Evolutionary conservation across 2,113 vertebrate genomes (phyloP), one percentile per base, ranked within the genome.

Genomic region (Coryphaenoides rupestris): DNA sequence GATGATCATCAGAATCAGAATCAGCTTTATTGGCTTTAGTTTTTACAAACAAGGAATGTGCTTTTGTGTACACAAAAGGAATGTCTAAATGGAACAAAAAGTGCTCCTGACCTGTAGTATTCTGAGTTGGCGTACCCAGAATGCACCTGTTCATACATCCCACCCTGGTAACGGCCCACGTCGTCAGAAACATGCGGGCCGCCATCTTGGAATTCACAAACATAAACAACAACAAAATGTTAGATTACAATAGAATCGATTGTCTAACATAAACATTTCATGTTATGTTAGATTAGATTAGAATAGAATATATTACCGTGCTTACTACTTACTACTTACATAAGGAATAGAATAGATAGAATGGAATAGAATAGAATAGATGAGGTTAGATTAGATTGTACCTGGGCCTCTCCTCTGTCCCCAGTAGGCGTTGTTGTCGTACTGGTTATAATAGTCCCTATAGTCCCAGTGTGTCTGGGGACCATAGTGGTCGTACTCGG

Each of bases 401-500:
- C 89, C 87, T 82, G 68, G 78, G 53, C 55, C 73, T 56, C 52
- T 74, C 19, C 74, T 80, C 26, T 82, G 82, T 40, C 82, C 72
- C 75, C 77, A 73, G 58, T 88, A 84, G 63, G 84, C 80, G 66
- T 84, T 69, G 2, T 74, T 74, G 21, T 86, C 68, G 52, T 87
- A 82, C 65, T 86, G 87, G 15, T 70, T 62, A 9, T 80, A 87
- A 69, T 57, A 66, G 19, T 85, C 83, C 55, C 76, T 85, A 80
- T 86, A 84, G 70, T 85, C 81, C 85, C 87, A 85, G 16, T 79
- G 81, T 58, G 53, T 58, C n/a, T 86, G 66, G 0, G 80, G 56
- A 21, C 69, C n/a, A n/a, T n/a, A 62, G 55, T 86, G 84, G 33
- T 88, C 81, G 61, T 84, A 86, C 1, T 72, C 79, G 56, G 81